A percentile compares a stretch with the other conserved stretches of the same genome.
These are phyloP conservation scores for Heliconius ethilla DNA, from an alignment of 2,888 invertebrate species.

Conservation along the genomic window DNA sequence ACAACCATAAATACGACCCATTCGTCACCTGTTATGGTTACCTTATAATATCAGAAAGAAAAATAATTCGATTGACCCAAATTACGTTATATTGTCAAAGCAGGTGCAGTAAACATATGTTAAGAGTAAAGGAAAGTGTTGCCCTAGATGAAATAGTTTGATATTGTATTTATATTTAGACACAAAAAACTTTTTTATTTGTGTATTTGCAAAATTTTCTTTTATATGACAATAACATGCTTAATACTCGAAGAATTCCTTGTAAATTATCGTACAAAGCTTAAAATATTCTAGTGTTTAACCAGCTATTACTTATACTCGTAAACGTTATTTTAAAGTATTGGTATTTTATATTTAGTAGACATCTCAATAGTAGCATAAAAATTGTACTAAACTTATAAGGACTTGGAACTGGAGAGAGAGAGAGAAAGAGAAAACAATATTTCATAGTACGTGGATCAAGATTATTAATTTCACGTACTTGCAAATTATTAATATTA, in stretches of 20 bases:
- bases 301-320: no score
- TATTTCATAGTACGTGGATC: no score
- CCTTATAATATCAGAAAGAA: background rate
- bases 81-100: slow-evolving; percentile 8
- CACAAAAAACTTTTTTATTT: background rate
- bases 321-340: no score
- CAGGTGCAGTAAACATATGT: background rate
- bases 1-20: background rate
- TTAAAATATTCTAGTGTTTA: background rate
- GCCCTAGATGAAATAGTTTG: background rate
- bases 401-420: no score
- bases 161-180: background rate
- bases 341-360: no score
- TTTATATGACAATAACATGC: background rate
- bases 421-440: no score
- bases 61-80: background rate
- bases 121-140: background rate
- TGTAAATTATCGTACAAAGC: background rate
- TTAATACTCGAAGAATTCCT: background rate
- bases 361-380: no score
- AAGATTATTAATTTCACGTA: no score
- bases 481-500: no score
- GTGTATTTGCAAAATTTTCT: background rate
- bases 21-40: background rate
- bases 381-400: no score